A percentile compares a stretch with the other conserved stretches of the same genome.
phyloP scores from a whole-genome alignment of 2,888 invertebrate species.

The Drosophila fulvimacula region DNA sequence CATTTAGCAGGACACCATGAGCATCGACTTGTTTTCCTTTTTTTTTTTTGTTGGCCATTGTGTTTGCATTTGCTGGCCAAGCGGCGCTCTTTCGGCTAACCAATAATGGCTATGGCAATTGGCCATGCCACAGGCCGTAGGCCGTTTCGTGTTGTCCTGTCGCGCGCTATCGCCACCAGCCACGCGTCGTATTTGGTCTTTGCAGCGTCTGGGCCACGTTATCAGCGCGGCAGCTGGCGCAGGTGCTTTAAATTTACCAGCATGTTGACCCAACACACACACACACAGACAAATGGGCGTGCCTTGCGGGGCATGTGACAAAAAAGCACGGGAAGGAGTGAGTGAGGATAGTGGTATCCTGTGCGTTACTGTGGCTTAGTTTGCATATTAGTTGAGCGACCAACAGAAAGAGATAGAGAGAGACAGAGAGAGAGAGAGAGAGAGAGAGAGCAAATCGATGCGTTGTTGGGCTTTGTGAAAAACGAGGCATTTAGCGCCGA shows the following conservation, averaged over 20 bases:
- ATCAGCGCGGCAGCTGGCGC: conserved; percentile 57
- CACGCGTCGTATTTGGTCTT: conserved; percentile 39
- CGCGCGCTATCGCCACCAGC: conserved; percentile 68
- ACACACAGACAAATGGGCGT: conserved; percentile 18
- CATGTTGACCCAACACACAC: conserved; percentile 62
- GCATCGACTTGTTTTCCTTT: conserved; percentile 4
- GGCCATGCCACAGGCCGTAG: conserved; percentile 51
- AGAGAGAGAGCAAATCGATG: conserved; percentile 41
- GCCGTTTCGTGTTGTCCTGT: conserved; percentile 32
- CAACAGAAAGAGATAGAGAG: background rate
- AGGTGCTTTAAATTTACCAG: conserved; percentile 77
- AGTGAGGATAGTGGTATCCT: background rate
- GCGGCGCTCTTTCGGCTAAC: conserved; percentile 71
- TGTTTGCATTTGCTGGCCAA: conserved; percentile 73
- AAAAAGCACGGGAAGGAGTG: conserved; percentile 3
- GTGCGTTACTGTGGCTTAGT: conserved; percentile 44
- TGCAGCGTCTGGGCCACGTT: conserved; percentile 54
- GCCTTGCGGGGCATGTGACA: conserved; percentile 42
- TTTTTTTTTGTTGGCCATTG: conserved; percentile 46
- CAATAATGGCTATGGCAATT: conserved; percentile 77
- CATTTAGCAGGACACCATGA: conserved; percentile 14
- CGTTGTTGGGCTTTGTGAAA: conserved; percentile 36
- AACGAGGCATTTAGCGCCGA: conserved; percentile 76
- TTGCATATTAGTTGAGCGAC: conserved; percentile 58
- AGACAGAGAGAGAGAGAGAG: conserved; percentile 3